These are phyloP conservation scores for Embiotoca jacksoni DNA, from an alignment of 2,113 vertebrate species.

Conservation along the genomic window DNA sequence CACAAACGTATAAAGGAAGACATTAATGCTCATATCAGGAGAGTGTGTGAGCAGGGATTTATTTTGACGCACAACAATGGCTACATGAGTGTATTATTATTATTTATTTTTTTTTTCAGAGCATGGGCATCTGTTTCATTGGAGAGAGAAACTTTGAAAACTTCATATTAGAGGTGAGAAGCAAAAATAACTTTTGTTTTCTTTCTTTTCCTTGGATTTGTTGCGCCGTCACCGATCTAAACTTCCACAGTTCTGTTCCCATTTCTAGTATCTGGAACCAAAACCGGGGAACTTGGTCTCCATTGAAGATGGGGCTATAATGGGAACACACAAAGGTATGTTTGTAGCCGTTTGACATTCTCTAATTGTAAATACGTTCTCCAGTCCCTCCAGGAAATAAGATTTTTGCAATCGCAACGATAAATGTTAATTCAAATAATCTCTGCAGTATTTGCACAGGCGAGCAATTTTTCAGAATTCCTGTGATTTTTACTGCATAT, in stretches of 20 bases:
- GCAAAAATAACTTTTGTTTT: background rate
- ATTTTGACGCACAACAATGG: background rate
- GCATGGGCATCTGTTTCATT: slow-evolving; percentile 98
- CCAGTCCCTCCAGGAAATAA: no score
- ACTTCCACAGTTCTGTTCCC: background rate
- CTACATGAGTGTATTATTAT: background rate
- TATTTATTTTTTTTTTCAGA: slow-evolving; percentile 80
- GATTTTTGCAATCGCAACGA: no score
- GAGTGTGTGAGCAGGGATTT: no score
- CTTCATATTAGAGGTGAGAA: slow-evolving; percentile 92
- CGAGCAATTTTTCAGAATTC: no score
- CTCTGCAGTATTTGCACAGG: no score
- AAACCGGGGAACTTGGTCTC: slow-evolving; percentile 93
- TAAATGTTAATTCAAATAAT: no score
- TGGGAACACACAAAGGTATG: slow-evolving; percentile 92
- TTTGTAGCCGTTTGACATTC: background rate
- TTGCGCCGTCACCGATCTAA: background rate
- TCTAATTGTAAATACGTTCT: no score
- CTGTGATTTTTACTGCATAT: no score
- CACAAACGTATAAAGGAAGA: background rate
- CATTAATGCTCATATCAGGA: no score
- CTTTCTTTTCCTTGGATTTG: fast-evolving
- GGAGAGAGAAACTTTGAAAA: slow-evolving; percentile 94
- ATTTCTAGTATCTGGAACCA: slow-evolving; percentile 91
- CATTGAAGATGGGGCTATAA: slow-evolving; percentile 89